Percentiles rank a stretch among this genome's conserved stretches.
Conservation (phyloP, 1,140 invertebrate genomes). For the Danaus plexippus region DNA sequence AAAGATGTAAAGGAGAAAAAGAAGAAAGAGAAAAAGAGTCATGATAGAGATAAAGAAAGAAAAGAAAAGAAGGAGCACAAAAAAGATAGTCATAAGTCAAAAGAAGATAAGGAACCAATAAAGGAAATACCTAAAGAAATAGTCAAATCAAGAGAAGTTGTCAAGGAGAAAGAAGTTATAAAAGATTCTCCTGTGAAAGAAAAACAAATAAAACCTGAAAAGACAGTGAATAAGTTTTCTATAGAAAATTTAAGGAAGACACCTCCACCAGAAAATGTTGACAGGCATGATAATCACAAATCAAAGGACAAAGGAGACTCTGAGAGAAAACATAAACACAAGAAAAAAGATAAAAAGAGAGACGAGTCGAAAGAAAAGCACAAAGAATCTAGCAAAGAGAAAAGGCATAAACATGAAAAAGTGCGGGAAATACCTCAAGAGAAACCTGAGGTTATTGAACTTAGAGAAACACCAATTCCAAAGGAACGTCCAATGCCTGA, state of each 20-base stretch:
- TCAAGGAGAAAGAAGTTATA: slow-evolving; percentile 53
- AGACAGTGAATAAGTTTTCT: slow-evolving; percentile 59
- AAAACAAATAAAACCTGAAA: slow-evolving; percentile 57
- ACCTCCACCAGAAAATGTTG: slow-evolving; percentile 45
- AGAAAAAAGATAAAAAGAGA: slow-evolving; percentile 71
- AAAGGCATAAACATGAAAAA: slow-evolving; percentile 75
- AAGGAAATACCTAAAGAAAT: slow-evolving; percentile 64
- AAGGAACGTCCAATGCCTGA: slow-evolving; percentile 59
- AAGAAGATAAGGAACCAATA: slow-evolving; percentile 60
- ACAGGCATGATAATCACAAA: slow-evolving; percentile 59
- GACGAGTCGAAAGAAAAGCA: slow-evolving; percentile 71
- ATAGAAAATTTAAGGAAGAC: slow-evolving; percentile 66
- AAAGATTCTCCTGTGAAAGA: slow-evolving; percentile 64
- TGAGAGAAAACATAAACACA: slow-evolving; percentile 70
- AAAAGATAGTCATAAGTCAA: slow-evolving; percentile 70
- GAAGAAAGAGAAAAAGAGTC: slow-evolving; percentile 71
- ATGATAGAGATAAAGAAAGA: slow-evolving; percentile 71
- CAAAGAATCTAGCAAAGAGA: slow-evolving; percentile 72
- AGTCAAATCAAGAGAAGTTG: slow-evolving; percentile 59
- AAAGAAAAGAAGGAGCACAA: slow-evolving; percentile 70
- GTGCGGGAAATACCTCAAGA: slow-evolving; percentile 59
- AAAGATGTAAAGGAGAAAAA: slow-evolving; percentile 64
- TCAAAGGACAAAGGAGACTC: slow-evolving; percentile 63
- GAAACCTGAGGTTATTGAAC: slow-evolving; percentile 56
- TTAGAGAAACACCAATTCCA: slow-evolving; percentile 48